Evolutionary conservation across 1,140 invertebrate species (phyloP), one percentile per base, ranked within the genome.

Genomic region (Elymnias hypermnestra): DNA sequence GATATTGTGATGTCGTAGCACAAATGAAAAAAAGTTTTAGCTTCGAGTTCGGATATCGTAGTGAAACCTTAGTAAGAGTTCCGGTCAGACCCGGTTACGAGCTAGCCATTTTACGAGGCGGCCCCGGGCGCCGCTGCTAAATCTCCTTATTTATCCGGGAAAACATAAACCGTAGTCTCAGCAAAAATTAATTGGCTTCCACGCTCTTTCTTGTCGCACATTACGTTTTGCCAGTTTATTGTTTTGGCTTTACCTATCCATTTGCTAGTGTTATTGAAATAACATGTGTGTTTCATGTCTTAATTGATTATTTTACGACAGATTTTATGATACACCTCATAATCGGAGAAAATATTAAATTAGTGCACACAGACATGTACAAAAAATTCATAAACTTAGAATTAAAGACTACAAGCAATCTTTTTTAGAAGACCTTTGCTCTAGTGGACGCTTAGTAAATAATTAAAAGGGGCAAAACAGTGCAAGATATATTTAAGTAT

Each of bases 81-180:
- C 53, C 62, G 70, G 65, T 63, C 73, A 61, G 49, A 62, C 53
- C 56, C 55, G 54, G 72, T 71, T 71, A 71, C 75, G 64, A 75
- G 67, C 66, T 52, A 53, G 66, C 67, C 66, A 75, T 74, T 83
- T 83, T 81, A 83, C 62, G 74, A 73, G 70, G 49, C 58, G 57
- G 63, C 65, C 60, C 63, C 60, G 62, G 69, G 63, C 73, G 64
- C 61, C 65, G 69, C 54, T 63, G 72, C 76, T 78, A 83, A 82
- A 83, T 81, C 79, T 79, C 59, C 78, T 82, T 81, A 81, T 81
- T 83, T 81, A 81, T 83, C 71, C 75, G 62, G 71, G 69, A 72
- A 72, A 74, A 78, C 76, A 83, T 81, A 81, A 83, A 83, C 69
- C 63, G 54, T 72, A 64, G 72, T 69, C 65, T 76, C 73, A 73